Percentiles rank a stretch among this genome's conserved stretches.
phyloP scores from a whole-genome alignment of 2,888 invertebrate genomes.

The Mythimna lalbum region DNA sequence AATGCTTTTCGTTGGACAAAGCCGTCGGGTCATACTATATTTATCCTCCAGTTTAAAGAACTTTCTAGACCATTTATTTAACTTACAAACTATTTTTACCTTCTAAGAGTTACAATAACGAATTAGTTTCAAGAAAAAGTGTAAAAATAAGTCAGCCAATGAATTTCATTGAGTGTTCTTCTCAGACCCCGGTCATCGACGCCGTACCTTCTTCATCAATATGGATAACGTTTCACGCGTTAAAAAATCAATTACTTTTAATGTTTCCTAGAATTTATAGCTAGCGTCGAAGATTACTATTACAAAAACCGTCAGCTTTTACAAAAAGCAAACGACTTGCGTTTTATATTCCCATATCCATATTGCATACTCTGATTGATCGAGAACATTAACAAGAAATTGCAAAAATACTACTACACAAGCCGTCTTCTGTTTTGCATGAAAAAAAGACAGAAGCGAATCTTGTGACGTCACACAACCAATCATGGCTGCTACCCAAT shows the following conservation, averaged over 20 bases:
- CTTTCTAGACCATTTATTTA: constrained; percentile 19
- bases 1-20: constrained; percentile 43
- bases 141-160: constrained; percentile 28
- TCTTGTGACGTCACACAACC: constrained; percentile 47
- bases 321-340: constrained; percentile 26
- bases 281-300: constrained; percentile 9
- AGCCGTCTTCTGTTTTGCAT: constrained; percentile 48
- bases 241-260: constrained; percentile 51
- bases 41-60: constrained; percentile 6
- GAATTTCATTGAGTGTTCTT: constrained; percentile 27
- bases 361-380: constrained; percentile 50
- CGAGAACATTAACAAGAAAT: constrained; percentile 33
- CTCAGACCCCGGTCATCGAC: constrained; percentile 4
- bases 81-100: background rate
- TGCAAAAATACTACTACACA: constrained; percentile 27
- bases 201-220: constrained; percentile 35
- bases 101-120: constrained; percentile 12
- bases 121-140: constrained; percentile 19
- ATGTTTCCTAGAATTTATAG: constrained; percentile 47
- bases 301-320: constrained; percentile 12
- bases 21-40: constrained; percentile 7
- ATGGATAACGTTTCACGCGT: constrained; percentile 36
- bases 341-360: constrained; percentile 37
- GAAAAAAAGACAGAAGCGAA: constrained; percentile 52
- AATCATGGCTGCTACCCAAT: constrained; percentile 50